Evolutionary conservation across 2,888 invertebrate species (phyloP).

Genomic region (Heteromyza rotundicornis): DNA sequence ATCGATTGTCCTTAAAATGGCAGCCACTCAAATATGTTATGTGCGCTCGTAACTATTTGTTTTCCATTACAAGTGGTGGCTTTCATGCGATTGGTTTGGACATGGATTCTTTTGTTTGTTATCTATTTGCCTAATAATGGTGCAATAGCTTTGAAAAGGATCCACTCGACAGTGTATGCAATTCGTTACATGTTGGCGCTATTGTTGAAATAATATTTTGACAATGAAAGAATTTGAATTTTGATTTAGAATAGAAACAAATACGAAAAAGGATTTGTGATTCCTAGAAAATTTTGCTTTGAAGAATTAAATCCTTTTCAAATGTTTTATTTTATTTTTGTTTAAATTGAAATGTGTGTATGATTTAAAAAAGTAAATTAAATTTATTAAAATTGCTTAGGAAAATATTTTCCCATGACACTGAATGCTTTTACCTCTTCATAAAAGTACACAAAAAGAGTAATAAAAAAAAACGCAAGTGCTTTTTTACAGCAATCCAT

Average conservation of each 20-base stretch:
- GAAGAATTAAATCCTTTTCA: no score
- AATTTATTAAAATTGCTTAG: no score
- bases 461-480: background rate
- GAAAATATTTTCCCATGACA: no score
- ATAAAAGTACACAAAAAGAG: no score
- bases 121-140: conserved; percentile 29
- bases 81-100: background rate
- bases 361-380: no score
- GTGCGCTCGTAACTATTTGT: conserved; percentile 1
- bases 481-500: background rate
- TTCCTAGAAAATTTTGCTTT: background rate
- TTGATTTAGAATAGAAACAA: background rate
- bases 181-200: conserved; percentile 5
- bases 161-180: conserved; percentile 10
- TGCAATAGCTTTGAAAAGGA: background rate
- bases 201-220: background rate
- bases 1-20: no score
- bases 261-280: background rate
- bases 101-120: conserved; percentile 5
- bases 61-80: background rate
- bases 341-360: no score
- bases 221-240: background rate
- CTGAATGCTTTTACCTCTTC: no score
- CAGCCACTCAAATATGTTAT: conserved; percentile 27
- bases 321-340: no score